Conservation (phyloP, 2,888 invertebrate species). For the Girardia tigrina region DNA sequence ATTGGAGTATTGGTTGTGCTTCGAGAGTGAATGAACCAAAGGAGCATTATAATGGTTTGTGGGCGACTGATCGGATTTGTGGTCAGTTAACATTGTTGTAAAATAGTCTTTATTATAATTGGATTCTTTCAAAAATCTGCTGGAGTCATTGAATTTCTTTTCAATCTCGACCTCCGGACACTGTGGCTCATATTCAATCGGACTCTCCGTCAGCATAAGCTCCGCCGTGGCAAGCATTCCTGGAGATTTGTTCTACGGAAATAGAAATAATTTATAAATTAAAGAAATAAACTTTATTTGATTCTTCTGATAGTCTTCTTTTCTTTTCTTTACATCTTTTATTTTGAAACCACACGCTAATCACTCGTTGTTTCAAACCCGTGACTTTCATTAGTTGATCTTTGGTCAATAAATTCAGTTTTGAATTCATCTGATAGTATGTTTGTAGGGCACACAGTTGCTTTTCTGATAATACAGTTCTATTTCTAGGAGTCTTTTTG, state of each 20-base stretch:
- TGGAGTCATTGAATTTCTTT: not conserved
- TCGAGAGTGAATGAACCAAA: not conserved
- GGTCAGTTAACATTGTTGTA: not conserved
- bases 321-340: conserved; percentile 17
- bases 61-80: not conserved
- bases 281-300: not conserved
- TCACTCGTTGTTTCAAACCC: not conserved
- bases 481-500: not conserved
- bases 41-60: not conserved
- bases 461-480: not conserved
- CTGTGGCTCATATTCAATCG: not conserved
- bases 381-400: not conserved
- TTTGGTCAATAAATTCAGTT: not conserved
- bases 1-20: not conserved
- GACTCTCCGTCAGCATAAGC: not conserved
- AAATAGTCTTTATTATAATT: not conserved
- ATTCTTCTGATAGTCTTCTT: not conserved
- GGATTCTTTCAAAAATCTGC: not conserved
- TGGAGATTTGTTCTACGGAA: not conserved
- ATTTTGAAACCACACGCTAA: conserved; percentile 13
- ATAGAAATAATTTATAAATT: not conserved
- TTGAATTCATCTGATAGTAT: not conserved
- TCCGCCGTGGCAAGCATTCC: not conserved
- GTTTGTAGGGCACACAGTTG: not conserved
- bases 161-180: not conserved